Evolutionary conservation across 2,113 vertebrate genomes (phyloP), one percentile per base, ranked within the genome.

Genomic region (Oreotrochilus melanogaster): DNA sequence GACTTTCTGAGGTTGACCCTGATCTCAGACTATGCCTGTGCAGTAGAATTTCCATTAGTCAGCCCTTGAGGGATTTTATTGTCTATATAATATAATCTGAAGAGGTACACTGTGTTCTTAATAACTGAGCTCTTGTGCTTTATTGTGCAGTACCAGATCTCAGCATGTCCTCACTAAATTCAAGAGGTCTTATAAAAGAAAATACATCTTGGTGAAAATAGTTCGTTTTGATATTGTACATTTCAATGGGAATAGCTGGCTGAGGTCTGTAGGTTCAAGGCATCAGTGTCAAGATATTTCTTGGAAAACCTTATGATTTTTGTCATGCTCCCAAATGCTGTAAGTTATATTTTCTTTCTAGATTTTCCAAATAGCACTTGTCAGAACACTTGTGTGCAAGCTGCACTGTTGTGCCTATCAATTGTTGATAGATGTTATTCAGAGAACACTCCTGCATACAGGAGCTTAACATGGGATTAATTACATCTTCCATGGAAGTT

Each of bases 101-200:
- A 95, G 85, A 82, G 33, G 66, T 95, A 17, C 74, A 35, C 28
- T n/a, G 14, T 91, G 31, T 94, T 82, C 79, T 69, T 76, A 69
- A 42, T 61, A 87, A 75, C 35, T 17, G 12, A 95, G 78, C 17
- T 54, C 35, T 75, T 76, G 33, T 82, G 31, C 54, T 72, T 72
- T 60, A 30, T 60, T 76, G 48, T 89, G 75, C 54, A 66, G 62
- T 47, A 53, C 24, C 61, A 75, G 24, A 48, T 67, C 53, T 85
- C 76, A 25, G 18, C 2, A 5, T 71, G 43, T 84, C 53, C 69
- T 86, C 27, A 14, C 48, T 67, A 54, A 86, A 75, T 54, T 62
- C 39, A 57, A 74, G 67, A 19, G 16, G 16, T 71, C 25, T 91
- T 75, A 42, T 11, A 31, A 84, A 78, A 31, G 23, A 71, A 86